Conservation (phyloP, 2,113 vertebrate species). For the Furnarius figulus region DNA sequence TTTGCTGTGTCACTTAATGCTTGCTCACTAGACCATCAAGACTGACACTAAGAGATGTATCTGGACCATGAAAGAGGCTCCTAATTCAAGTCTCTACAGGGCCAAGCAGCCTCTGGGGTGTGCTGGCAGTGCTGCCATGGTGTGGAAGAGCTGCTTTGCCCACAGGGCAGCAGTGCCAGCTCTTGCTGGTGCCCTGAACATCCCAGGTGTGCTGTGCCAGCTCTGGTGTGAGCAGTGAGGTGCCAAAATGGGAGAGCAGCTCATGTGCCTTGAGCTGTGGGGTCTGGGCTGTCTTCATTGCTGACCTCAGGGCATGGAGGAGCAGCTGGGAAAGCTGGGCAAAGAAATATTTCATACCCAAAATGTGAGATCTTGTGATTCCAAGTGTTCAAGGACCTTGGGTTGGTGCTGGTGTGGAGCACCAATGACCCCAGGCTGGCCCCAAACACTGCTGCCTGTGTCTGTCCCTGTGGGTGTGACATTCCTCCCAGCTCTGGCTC, state of each 20-base stretch:
- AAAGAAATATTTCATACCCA: neutral
- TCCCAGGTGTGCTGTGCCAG: neutral
- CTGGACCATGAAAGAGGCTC: neutral
- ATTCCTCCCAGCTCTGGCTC: constrained; percentile 65
- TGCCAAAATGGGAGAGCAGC: neutral
- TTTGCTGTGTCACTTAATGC: neutral
- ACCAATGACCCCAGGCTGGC: constrained; percentile 28
- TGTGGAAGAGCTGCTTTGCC: neutral
- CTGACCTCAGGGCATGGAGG: neutral
- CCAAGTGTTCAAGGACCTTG: rapidly evolving
- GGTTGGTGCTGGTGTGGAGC: neutral
- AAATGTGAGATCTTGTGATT: rapidly evolving
- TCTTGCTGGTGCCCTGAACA: neutral
- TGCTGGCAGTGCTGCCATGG: too few relatives aligned
- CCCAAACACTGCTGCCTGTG: constrained; percentile 60
- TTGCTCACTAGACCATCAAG: rapidly evolving
- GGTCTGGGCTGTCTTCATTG: neutral
- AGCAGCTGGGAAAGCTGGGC: neutral
- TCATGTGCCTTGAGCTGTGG: neutral
- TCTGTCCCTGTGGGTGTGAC: constrained; percentile 16
- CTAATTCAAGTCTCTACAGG: rapidly evolving
- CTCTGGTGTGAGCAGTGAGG: too few relatives aligned
- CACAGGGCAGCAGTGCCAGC: too few relatives aligned
- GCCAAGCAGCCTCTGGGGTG: too few relatives aligned
- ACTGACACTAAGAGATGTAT: neutral